These are phyloP conservation scores for Parazoanthus atlanticus DNA, from an alignment of 92 coral and sea anemone species.

Conservation along the genomic window DNA sequence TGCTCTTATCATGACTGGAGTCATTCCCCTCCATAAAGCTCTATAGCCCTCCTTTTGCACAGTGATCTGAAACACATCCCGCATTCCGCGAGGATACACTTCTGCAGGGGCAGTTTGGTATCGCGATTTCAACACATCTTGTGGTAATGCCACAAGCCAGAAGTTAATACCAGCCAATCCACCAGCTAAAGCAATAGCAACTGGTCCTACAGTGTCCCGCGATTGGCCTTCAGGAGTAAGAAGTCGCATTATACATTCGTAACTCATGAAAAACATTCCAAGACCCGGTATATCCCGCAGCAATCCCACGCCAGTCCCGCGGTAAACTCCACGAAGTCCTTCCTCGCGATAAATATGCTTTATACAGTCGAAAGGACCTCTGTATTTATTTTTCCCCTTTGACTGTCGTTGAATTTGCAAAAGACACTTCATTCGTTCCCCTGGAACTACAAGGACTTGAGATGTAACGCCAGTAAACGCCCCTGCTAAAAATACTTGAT, in stretches of 20 bases:
- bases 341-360: slow-evolving; percentile 54
- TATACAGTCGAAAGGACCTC: slow-evolving; percentile 73
- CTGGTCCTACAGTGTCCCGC: slow-evolving; percentile 76
- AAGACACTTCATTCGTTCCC: slow-evolving; percentile 81
- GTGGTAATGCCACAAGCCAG: slow-evolving; percentile 80
- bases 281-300: slow-evolving; percentile 70
- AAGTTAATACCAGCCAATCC: slow-evolving; percentile 79
- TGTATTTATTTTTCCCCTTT: slow-evolving; percentile 59
- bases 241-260: slow-evolving; percentile 65
- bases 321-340: slow-evolving; percentile 77
- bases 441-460: slow-evolving; percentile 66
- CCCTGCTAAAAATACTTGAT: slow-evolving; percentile 80
- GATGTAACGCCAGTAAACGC: slow-evolving; percentile 69
- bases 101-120: slow-evolving; percentile 86
- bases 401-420: slow-evolving; percentile 84
- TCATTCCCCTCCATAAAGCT: slow-evolving; percentile 77
- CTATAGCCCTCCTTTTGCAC: slow-evolving; percentile 68
- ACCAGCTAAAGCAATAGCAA: slow-evolving; percentile 74
- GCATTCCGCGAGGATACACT: slow-evolving; percentile 73
- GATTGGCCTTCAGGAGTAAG: slow-evolving; percentile 58
- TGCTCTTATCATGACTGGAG: slow-evolving; percentile 81
- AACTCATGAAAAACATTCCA: slow-evolving; percentile 77
- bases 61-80: slow-evolving; percentile 66
- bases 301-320: slow-evolving; percentile 73
- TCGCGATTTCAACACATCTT: slow-evolving; percentile 82